These are phyloP conservation scores for Plecotus auritus DNA, from an alignment of 2,113 vertebrate species.

Conservation along the genomic window DNA sequence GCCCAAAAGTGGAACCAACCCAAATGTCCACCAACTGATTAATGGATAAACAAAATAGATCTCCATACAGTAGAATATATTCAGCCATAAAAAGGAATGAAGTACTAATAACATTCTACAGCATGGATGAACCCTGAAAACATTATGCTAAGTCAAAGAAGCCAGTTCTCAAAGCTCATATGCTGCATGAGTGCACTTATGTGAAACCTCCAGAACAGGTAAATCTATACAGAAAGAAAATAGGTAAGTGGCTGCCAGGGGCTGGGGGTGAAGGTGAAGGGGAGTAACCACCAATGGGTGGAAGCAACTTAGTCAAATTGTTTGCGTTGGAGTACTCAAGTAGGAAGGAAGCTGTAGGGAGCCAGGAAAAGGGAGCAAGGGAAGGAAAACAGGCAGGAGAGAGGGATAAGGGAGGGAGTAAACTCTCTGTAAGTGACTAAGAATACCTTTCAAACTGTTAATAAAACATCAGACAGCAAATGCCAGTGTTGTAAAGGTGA, in stretches of 20 bases:
- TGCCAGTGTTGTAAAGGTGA: not conserved
- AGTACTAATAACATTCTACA: not conserved
- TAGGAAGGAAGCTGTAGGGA: not conserved
- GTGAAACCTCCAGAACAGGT: not conserved
- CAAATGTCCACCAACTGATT: not conserved
- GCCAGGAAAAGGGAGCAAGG: not conserved
- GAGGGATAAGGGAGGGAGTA: not conserved
- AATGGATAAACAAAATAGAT: not conserved
- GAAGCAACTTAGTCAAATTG: not conserved
- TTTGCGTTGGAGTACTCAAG: no score
- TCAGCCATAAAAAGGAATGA: not conserved
- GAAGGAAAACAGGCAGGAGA: not conserved
- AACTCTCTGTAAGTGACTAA: not conserved
- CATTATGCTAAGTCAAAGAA: not conserved
- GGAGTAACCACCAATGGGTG: fast-evolving
- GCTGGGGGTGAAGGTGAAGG: not conserved
- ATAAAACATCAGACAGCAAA: not conserved
- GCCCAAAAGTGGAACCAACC: not conserved
- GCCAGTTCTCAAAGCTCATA: not conserved
- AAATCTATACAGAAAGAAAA: not conserved
- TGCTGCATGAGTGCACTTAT: not conserved
- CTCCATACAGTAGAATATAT: not conserved
- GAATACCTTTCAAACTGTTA: not conserved
- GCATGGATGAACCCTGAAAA: not conserved
- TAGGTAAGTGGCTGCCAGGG: not conserved